Evolutionary conservation across 2,797 vertebrate species (phyloP).

Genomic region (Eidolon dupreanum): DNA sequence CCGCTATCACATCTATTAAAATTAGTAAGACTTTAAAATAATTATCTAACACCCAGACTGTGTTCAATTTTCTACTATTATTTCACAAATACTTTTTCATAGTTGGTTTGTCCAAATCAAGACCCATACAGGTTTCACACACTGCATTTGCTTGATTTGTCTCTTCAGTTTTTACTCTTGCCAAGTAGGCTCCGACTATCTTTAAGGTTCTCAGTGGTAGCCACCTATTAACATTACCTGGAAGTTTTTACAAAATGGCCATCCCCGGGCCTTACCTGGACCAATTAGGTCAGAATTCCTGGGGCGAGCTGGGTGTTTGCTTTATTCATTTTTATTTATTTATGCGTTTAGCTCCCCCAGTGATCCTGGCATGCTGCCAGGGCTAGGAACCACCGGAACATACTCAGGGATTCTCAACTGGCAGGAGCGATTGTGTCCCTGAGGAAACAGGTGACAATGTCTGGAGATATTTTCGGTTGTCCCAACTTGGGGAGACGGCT

Average conservation of each 20-base stretch:
- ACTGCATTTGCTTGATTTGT: background rate
- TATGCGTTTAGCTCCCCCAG: background rate
- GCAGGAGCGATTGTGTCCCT: background rate
- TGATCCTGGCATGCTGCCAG: background rate
- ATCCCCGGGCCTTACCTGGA: background rate
- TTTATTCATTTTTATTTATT: background rate
- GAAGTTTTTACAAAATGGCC: background rate
- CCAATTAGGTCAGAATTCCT: background rate
- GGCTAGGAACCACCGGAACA: background rate
- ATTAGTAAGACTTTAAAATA: background rate
- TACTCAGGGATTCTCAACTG: background rate
- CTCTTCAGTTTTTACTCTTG: background rate
- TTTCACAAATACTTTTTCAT: background rate
- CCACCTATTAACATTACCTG: background rate
- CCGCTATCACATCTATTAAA: background rate
- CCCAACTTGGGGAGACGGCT: background rate
- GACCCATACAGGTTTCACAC: background rate
- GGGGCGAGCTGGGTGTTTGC: background rate
- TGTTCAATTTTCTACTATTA: background rate
- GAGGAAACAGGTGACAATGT: too few species aligned
- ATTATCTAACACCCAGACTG: background rate
- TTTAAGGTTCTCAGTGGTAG: accelerated
- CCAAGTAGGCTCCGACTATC: background rate
- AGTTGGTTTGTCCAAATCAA: background rate
- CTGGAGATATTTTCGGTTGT: background rate